Base-by-base conservation (phyloP, 2,113 vertebrate genomes). In the Caranx ignobilis region DNA sequence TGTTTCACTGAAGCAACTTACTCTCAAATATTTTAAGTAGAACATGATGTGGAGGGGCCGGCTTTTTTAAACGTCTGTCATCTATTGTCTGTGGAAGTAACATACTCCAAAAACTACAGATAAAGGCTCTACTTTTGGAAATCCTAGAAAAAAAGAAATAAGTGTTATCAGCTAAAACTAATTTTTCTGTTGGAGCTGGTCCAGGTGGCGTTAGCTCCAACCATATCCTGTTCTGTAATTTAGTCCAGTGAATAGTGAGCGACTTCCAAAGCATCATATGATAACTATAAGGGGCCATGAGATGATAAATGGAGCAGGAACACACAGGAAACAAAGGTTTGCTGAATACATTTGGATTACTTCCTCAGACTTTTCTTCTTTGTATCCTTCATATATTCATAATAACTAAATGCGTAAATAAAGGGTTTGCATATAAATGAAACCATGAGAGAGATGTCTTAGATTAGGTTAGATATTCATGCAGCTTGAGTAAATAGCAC, bases 1-100 rank as follows among this genome's bases (percentile, higher is more conserved):
- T 41, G 67, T 31, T 71, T 72, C 39, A 67, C 45, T 7, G 4
- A 37, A 4, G 35, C 35, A 37, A 4, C 35, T 7, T 37, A 37
- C 37, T 71, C 45, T 60, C 65, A 48, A 63, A 35, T 55, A 66
- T 66, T 50, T 70, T 31, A 26, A 39, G 63, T 3, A n/a, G 41
- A 54, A 16, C 16, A 19, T 61, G 16, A 32, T 57, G 61, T 21
- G n/a, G 6, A 39, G 39, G 0, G 21, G 12, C 15, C 31, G 31
- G 9, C 34, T 66, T 41, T 34, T 32, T 21, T 32, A 3, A 8
- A 35, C 37, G 15, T 56, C 52, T 26, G 3, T 15, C 13, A 5
- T 5, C 32, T 11, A 11, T 7, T 50, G 16, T 47, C 31, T 39
- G 6, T 50, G 19, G 18, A 48, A 10, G 52, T 67, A 45, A 34